Evolutionary conservation across 2,888 invertebrate species (phyloP).

Genomic region (Drosophila lutescens): DNA sequence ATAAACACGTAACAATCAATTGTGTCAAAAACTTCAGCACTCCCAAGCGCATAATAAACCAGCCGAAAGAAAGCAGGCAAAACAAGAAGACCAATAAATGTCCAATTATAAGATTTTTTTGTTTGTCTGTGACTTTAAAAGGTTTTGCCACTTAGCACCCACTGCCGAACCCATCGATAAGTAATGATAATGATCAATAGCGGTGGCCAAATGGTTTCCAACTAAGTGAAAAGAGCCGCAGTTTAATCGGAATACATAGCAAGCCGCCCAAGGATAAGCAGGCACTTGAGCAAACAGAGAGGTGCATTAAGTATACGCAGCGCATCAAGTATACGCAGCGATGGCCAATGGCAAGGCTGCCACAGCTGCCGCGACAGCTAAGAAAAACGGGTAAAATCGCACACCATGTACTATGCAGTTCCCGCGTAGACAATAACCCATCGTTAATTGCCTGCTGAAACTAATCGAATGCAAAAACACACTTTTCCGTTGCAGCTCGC

Average conservation of each 20-base stretch:
- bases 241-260: neutral
- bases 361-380: slow-evolving; percentile 39
- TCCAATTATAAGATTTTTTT: slow-evolving; percentile 34
- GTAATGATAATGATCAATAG: slow-evolving; percentile 34
- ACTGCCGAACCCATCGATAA: slow-evolving; percentile 8
- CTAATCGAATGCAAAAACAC: slow-evolving; percentile 29
- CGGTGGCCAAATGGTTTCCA: slow-evolving; percentile 24
- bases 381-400: slow-evolving; percentile 70
- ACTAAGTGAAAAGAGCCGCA: slow-evolving; percentile 16
- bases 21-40: slow-evolving; percentile 47
- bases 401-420: neutral
- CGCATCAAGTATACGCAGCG: slow-evolving; percentile 48
- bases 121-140: slow-evolving; percentile 31
- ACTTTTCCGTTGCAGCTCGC: slow-evolving; percentile 58
- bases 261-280: slow-evolving; percentile 1
- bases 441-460: slow-evolving; percentile 19
- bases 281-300: slow-evolving; percentile 22
- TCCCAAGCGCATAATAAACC: slow-evolving; percentile 50
- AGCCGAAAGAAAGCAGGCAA: slow-evolving; percentile 37
- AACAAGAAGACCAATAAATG: slow-evolving; percentile 34
- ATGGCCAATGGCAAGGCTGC: slow-evolving; percentile 66
- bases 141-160: slow-evolving; percentile 41
- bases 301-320: slow-evolving; percentile 15
- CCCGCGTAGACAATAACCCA: slow-evolving; percentile 24
- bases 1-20: slow-evolving; percentile 57